Evolutionary conservation across 92 coral and sea anemone genomes (phyloP).

Genomic region (Palythoa grandis): DNA sequence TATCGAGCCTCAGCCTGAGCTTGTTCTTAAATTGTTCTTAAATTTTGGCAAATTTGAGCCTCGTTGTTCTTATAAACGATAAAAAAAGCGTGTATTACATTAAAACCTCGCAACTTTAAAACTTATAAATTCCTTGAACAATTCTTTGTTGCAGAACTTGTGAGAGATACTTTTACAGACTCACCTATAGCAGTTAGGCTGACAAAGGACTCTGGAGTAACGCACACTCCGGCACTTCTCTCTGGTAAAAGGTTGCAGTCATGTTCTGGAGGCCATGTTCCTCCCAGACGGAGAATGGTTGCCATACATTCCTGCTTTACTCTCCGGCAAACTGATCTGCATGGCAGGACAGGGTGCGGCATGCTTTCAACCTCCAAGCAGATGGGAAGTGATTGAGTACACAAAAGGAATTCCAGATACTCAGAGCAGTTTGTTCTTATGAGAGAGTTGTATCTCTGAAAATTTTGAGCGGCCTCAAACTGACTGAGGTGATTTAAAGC

Average conservation of each 20-base stretch:
- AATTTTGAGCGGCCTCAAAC: constrained; percentile 39
- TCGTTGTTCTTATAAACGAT: too few species aligned
- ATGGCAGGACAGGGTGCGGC: constrained; percentile 73
- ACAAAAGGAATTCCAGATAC: constrained; percentile 77
- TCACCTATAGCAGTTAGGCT: constrained; percentile 38
- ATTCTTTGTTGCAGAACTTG: neutral
- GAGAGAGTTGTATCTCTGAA: constrained; percentile 36
- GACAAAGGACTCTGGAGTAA: constrained; percentile 68
- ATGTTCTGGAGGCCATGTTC: constrained; percentile 63
- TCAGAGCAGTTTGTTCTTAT: constrained; percentile 74
- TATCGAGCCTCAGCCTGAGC: too few species aligned
- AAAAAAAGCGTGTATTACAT: too few species aligned
- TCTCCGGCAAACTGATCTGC: constrained; percentile 76
- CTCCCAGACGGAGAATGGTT: constrained; percentile 45
- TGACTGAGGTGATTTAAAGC: constrained; percentile 60
- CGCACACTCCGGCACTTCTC: constrained; percentile 72
- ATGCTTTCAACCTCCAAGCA: constrained; percentile 51
- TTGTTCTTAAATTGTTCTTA: too few species aligned
- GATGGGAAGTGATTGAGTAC: constrained; percentile 80
- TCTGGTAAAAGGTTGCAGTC: constrained; percentile 74
- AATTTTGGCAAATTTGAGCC: too few species aligned
- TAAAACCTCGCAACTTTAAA: too few species aligned
- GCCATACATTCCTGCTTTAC: constrained; percentile 76
- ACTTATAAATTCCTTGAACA: neutral
- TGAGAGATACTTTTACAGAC: neutral